phyloP scores from a whole-genome alignment of 1,140 invertebrate genomes.

The Euwallacea fornicatus region DNA sequence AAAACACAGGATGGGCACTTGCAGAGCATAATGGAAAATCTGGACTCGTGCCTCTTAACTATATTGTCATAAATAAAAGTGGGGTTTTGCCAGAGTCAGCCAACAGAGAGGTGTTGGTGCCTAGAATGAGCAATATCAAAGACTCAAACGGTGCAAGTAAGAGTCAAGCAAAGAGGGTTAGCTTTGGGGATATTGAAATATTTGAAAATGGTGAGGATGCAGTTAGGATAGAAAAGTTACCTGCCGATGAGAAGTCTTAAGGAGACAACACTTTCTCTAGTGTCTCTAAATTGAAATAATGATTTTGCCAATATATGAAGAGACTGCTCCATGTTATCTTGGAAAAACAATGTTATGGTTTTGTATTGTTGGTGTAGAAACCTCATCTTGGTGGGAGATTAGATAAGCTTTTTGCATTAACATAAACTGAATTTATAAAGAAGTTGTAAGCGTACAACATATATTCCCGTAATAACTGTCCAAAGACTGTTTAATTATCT shows the following conservation, averaged over 20 bases:
- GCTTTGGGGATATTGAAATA: slow-evolving; percentile 52
- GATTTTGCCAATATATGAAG: too few species aligned
- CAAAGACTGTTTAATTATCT: too few species aligned
- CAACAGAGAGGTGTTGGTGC: slow-evolving; percentile 24
- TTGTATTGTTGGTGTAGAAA: too few species aligned
- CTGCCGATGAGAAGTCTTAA: slow-evolving; percentile 1
- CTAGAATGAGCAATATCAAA: slow-evolving; percentile 34
- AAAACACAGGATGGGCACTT: slow-evolving; percentile 73
- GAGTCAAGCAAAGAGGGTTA: slow-evolving; percentile 49
- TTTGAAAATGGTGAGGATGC: slow-evolving; percentile 43
- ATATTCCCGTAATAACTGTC: too few species aligned
- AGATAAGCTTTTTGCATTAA: too few species aligned
- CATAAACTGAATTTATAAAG: too few species aligned
- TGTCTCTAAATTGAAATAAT: too few species aligned
- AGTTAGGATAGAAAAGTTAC: slow-evolving; percentile 22
- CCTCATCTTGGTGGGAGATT: too few species aligned
- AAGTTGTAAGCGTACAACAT: too few species aligned
- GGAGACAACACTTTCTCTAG: neutral
- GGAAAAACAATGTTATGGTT: too few species aligned
- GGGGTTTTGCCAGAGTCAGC: slow-evolving; percentile 3
- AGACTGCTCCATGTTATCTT: too few species aligned
- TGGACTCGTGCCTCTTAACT: slow-evolving; percentile 80
- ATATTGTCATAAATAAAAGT: slow-evolving; percentile 60
- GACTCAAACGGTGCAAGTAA: slow-evolving; percentile 24
- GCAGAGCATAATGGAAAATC: slow-evolving; percentile 67